Evolutionary conservation across 2,113 vertebrate species (phyloP), one percentile per base, ranked within the genome.

Genomic region (Mormoops blainvillei): DNA sequence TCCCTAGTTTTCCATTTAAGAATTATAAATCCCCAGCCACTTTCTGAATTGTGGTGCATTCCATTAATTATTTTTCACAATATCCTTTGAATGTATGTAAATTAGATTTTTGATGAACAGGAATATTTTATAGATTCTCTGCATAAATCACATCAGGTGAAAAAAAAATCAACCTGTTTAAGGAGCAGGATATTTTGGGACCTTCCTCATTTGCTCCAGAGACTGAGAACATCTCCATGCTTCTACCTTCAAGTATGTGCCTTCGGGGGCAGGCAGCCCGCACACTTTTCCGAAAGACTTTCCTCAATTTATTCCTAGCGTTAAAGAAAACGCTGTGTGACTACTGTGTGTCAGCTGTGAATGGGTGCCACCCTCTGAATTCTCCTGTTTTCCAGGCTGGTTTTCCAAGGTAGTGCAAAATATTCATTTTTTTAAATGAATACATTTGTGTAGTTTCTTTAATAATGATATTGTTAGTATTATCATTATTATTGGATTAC

Each of bases 61-160:
- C 84, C 16, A 48, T 97, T 98, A 97, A 98, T 98, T 97, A 98
- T 93, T 93, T 90, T 91, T 92, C 91, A 96, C 93, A 97, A 89
- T 98, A 87, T 97, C 95, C 91, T 95, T 96, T 97, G 98, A 98
- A 97, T 97, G 31, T 89, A 98, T 98, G 98, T 90, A 98, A 98
- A 98, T 98, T 96, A 97, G 65, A 94, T 87, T 98, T 98, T 96
- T 98, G 97, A 98, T 98, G 93, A 98, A 98, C 58, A 73, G 87
- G 97, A 98, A 96, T 98, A 97, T 98, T 98, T 98, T 98, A 98
- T 88, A 97, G 61, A 63, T 92, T 90, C 96, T 98, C 97, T 98
- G 96, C 97, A 98, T 97, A 98, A 98, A 98, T 98, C 91, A 95
- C 50, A 91, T 19, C 63, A 73, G 63, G 50, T 56, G 20, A 31